phyloP scores from a whole-genome alignment of 2,888 invertebrate genomes.

The Ischnus inquisitorius region DNA sequence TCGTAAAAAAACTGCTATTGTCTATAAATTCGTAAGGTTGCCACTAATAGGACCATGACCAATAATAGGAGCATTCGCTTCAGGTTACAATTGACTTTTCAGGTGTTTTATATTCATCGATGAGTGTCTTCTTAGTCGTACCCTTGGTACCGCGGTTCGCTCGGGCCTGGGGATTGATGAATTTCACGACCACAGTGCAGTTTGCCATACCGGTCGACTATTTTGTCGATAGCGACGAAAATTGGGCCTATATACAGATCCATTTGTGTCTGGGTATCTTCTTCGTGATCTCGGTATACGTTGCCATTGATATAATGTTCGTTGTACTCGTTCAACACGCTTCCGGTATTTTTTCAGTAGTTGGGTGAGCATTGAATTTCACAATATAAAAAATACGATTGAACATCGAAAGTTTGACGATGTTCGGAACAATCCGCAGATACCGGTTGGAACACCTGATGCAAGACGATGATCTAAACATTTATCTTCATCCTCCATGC shows the following conservation, averaged over 20 bases:
- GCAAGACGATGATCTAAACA: slow-evolving; percentile 9
- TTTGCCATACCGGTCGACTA: not conserved
- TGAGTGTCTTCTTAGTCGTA: slow-evolving; percentile 18
- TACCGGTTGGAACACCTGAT: slow-evolving; percentile 34
- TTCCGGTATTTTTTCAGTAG: slow-evolving; percentile 34
- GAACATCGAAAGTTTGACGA: too few relatives aligned
- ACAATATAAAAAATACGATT: not conserved
- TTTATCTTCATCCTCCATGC: slow-evolving; percentile 15
- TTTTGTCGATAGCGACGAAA: not conserved
- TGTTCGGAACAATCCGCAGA: not conserved
- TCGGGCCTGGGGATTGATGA: not conserved
- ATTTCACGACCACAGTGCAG: not conserved
- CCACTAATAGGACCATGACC: too few relatives aligned
- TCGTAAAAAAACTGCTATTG: too few relatives aligned
- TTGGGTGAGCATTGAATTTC: slow-evolving; percentile 14
- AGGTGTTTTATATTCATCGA: not conserved
- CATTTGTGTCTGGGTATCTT: not conserved
- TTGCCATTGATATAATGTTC: slow-evolving; percentile 19
- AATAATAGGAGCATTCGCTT: too few relatives aligned
- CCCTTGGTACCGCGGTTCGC: not conserved
- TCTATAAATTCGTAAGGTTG: too few relatives aligned
- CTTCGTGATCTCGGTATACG: not conserved
- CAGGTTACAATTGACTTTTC: not conserved
- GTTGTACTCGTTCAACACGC: slow-evolving; percentile 26
- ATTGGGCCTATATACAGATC: not conserved